These are phyloP conservation scores for Megastigmus dorsalis DNA, from an alignment of 2,888 invertebrate species.

Conservation along the genomic window DNA sequence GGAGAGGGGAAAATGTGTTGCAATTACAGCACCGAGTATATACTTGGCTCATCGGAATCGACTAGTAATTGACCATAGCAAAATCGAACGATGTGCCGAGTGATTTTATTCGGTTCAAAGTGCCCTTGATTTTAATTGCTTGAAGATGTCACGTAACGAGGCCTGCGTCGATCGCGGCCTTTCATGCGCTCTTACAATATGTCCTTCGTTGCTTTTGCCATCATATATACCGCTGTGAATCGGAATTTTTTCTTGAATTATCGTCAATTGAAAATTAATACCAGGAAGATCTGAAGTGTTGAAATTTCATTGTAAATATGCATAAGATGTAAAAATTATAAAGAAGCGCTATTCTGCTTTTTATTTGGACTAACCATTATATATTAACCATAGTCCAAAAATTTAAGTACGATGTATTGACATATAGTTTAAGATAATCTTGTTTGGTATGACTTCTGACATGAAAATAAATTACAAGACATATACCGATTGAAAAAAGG, in stretches of 20 bases:
- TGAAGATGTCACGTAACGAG: slow-evolving; percentile 20
- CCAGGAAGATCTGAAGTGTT: background rate
- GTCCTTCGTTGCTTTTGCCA: slow-evolving; percentile 30
- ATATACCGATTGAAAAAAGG: too few species aligned
- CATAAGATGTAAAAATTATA: background rate
- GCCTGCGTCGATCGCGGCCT: background rate
- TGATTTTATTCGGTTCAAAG: background rate
- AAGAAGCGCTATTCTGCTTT: too few species aligned
- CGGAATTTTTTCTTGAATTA: background rate
- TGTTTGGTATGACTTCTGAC: too few species aligned
- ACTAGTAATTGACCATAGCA: too few species aligned
- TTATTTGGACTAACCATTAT: too few species aligned
- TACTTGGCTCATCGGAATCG: background rate
- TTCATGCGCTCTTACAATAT: background rate
- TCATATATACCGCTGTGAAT: background rate
- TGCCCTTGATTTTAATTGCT: slow-evolving; percentile 24
- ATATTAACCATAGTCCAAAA: too few species aligned
- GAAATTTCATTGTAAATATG: background rate
- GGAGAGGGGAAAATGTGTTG: background rate
- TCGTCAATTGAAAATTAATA: too few species aligned
- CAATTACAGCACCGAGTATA: background rate
- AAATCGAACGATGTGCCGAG: background rate
- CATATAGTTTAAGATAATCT: too few species aligned
- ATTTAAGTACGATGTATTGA: too few species aligned
- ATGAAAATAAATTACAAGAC: too few species aligned